phyloP scores from a whole-genome alignment of 2,113 vertebrate species.

The Melanerpes aurifrons region DNA sequence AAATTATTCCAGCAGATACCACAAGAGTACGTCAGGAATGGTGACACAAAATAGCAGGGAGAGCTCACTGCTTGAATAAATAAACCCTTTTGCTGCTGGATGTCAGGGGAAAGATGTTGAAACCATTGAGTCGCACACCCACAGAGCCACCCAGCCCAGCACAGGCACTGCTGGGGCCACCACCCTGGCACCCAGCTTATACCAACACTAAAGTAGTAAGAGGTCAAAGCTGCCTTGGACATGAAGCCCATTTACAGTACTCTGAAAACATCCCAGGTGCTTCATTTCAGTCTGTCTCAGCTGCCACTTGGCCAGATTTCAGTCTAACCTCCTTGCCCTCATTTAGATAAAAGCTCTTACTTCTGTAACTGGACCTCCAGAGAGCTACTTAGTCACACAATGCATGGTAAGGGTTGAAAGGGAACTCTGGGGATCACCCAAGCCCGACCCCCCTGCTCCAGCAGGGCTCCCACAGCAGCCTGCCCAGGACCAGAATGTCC shows the following conservation, averaged over 20 bases:
- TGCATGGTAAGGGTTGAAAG: no score
- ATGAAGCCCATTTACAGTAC: not conserved
- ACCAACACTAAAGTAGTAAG: not conserved
- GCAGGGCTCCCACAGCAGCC: no score
- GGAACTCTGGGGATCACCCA: no score
- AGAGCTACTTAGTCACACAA: not conserved
- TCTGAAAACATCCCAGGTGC: not conserved
- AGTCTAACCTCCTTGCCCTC: constrained; percentile 4
- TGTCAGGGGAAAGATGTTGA: not conserved
- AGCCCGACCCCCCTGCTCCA: no score
- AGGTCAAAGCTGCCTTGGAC: not conserved
- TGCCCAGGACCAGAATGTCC: no score
- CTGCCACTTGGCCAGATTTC: not conserved
- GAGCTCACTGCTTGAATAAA: not conserved
- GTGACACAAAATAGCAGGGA: not conserved
- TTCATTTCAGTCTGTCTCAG: not conserved
- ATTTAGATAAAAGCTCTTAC: constrained; percentile 43
- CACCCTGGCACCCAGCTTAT: not conserved
- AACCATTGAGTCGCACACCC: not conserved
- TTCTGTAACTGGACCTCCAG: constrained; percentile 10
- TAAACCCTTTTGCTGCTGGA: not conserved
- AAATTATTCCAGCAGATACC: constrained; percentile 26
- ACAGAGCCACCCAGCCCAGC: not conserved
- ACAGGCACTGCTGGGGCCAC: not conserved
- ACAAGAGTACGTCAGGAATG: not conserved